These are phyloP conservation scores for Melinaea menophilus DNA, from an alignment of 2,888 invertebrate species.

Conservation along the genomic window DNA sequence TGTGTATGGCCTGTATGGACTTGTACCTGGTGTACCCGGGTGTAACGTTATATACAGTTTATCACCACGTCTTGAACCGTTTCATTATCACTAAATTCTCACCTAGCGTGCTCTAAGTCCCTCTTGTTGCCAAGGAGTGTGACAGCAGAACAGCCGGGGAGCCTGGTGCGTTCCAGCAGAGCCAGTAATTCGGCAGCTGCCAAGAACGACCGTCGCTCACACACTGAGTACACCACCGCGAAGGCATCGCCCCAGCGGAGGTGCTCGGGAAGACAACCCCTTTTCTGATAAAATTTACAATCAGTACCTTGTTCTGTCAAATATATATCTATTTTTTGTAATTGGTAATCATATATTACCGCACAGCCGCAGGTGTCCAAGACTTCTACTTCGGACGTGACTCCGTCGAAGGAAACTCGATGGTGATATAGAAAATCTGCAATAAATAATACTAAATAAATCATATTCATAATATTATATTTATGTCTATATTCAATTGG, in stretches of 20 bases:
- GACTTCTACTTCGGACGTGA: constrained; percentile 86
- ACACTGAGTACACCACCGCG: constrained; percentile 89
- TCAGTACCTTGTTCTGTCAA: too few relatives aligned
- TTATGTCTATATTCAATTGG: too few relatives aligned
- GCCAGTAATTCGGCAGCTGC: constrained; percentile 85
- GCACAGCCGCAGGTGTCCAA: constrained; percentile 88
- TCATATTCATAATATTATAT: too few relatives aligned
- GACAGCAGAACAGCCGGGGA: constrained; percentile 86
- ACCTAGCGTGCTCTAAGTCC: constrained; percentile 89
- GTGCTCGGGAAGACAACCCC: constrained; percentile 86
- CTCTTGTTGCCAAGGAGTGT: constrained; percentile 88
- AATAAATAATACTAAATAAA: constrained; percentile 40
- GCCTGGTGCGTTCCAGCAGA: constrained; percentile 82
- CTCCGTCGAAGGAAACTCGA: constrained; percentile 85
- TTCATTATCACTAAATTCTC: constrained; percentile 29
- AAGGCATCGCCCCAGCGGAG: constrained; percentile 90
- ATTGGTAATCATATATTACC: constrained; percentile 64
- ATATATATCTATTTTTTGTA: too few relatives aligned
- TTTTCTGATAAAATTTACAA: constrained; percentile 70
- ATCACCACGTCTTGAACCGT: background rate
- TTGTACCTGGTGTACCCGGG: too few relatives aligned
- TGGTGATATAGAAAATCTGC: constrained; percentile 88
- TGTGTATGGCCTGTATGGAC: constrained; percentile 10
- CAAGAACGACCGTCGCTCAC: constrained; percentile 85
- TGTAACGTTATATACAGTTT: background rate